Conservation (phyloP, 1,140 invertebrate species). For the Drosophila funebris region DNA sequence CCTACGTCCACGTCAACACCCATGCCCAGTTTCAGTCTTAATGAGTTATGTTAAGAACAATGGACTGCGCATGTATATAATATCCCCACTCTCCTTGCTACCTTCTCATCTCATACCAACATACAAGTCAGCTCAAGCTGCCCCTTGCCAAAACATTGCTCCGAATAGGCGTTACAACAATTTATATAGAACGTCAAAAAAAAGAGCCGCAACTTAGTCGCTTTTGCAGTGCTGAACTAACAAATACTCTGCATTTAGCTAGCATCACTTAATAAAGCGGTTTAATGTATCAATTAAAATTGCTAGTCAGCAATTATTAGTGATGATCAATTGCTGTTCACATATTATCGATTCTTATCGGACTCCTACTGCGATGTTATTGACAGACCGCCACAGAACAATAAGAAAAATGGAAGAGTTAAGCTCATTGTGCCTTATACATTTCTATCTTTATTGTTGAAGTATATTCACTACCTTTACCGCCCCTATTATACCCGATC, state of each 20-base stretch:
- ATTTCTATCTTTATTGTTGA: background rate
- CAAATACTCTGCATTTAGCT: slow-evolving; percentile 1
- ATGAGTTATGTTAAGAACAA: slow-evolving; percentile 78
- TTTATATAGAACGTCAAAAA: slow-evolving; percentile 66
- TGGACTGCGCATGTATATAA: slow-evolving; percentile 41
- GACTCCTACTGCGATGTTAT: too few relatives aligned
- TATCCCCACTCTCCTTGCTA: slow-evolving; percentile 10
- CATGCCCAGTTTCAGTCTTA: slow-evolving; percentile 46
- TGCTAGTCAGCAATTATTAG: background rate
- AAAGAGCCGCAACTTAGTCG: slow-evolving; percentile 29
- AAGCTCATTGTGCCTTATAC: background rate
- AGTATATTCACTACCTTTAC: background rate
- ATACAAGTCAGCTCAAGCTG: slow-evolving; percentile 10
- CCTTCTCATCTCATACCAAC: background rate
- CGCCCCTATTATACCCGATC: background rate
- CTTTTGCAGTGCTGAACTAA: background rate
- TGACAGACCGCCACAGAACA: background rate
- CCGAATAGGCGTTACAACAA: slow-evolving; percentile 73
- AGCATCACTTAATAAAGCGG: background rate
- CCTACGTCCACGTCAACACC: slow-evolving; percentile 42
- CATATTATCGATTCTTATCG: too few relatives aligned
- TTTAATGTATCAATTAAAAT: too few relatives aligned
- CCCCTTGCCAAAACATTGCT: slow-evolving; percentile 60
- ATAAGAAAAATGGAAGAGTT: background rate
- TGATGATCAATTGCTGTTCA: background rate